Evolutionary conservation across 1,140 invertebrate species (phyloP).

Genomic region (Pomacea maculata): DNA sequence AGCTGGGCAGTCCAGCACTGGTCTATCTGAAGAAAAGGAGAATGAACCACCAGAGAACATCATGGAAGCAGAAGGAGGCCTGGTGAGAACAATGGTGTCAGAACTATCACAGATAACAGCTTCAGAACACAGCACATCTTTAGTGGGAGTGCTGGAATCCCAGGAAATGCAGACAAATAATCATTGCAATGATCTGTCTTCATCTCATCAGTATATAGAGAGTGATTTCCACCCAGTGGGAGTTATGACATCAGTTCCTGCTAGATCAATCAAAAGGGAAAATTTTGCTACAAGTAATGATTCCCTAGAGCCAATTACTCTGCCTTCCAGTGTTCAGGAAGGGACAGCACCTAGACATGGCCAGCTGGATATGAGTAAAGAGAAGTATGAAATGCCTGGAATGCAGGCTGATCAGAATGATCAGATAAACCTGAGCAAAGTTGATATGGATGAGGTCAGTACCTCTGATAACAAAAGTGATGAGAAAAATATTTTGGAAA

Average conservation of each 20-base stretch:
- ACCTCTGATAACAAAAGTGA: too few relatives aligned
- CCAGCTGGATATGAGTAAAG: neutral
- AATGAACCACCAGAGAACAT: neutral
- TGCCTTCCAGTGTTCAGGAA: neutral
- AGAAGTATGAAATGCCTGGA: neutral
- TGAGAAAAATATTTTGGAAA: too few relatives aligned
- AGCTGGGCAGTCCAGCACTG: too few relatives aligned
- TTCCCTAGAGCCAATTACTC: neutral
- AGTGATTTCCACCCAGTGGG: slow-evolving; percentile 10
- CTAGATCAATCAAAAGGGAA: neutral
- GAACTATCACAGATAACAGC: neutral
- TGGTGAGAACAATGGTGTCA: neutral
- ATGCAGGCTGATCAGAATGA: neutral
- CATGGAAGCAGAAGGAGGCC: neutral
- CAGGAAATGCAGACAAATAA: neutral
- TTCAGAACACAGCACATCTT: too few relatives aligned
- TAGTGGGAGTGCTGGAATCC: neutral
- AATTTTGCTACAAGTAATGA: neutral
- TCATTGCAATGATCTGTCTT: neutral
- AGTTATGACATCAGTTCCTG: neutral
- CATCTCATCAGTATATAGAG: neutral
- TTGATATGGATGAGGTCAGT: too few relatives aligned
- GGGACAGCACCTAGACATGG: neutral
- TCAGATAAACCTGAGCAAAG: too few relatives aligned
- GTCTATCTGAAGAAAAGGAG: neutral